Base-by-base conservation (phyloP, 2,797 vertebrate genomes). In the Danio aesculapii region DNA sequence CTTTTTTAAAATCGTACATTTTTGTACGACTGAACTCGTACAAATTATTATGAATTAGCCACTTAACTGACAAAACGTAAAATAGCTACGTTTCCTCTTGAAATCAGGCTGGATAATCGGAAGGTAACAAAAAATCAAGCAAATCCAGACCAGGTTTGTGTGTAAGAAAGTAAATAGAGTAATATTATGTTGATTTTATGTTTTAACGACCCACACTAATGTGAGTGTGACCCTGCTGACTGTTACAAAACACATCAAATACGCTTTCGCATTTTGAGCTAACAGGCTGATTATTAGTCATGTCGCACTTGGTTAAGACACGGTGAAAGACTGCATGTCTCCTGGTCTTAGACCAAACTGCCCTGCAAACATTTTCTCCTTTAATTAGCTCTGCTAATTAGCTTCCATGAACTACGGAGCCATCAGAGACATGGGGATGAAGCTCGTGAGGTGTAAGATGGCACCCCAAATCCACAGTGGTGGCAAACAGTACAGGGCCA, bases 401-500 rank as follows among this genome's bases (percentile, higher is more conserved):
- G n/a, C 19, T 66, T 73, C 63, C 11, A 41, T 49, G 75, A 67
- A 71, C 59, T 64, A 58, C n/a, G 1, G 71, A 76, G 63, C 57
- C 76, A 73, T 77, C 47, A 61, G 74, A 67, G 75, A 70, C 77
- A 13, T 82, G 62, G 43, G 57, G 79, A 81, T 69, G 82, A 83
- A 66, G 76, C 74, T 77, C n/a, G 17, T 72, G 76, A 78, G 66
- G 69, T 70, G 72, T 41, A 61, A 75, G 81, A 84, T 67, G 69
- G 89, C 88, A 89, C 88, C 91, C 90, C 87, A 86, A 89, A 91
- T 92, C 93, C 93, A 94, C 93, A 95, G 93, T 93, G 93, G 88
- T 92, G 92, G 93, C 91, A 90, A 92, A 93, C 93, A 93, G 93
- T 92, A 90, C 92, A 83, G 93, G 91, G 90, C 92, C 91, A 91